Conservation (phyloP, 2,888 invertebrate genomes). For the Erpobdella octoculata region DNA sequence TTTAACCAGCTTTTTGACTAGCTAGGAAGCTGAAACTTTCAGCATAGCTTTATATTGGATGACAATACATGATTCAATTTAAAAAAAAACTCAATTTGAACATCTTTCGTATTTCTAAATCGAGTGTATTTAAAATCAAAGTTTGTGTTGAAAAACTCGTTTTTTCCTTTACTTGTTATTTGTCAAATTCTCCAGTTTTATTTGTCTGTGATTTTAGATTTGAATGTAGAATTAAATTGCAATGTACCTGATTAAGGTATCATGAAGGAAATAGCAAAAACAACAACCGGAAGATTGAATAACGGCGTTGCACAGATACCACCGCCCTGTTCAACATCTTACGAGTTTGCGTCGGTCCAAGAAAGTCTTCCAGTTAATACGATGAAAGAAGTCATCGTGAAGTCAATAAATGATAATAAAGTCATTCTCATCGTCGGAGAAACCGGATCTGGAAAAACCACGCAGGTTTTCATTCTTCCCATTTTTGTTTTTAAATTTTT, state of each 20-base stretch:
- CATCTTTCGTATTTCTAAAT: too few species aligned
- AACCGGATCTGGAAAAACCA: constrained; percentile 89
- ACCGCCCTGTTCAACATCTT: constrained; percentile 51
- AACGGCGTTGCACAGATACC: constrained; percentile 65
- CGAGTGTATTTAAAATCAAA: too few species aligned
- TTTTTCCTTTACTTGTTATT: too few species aligned
- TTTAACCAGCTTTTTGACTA: not conserved
- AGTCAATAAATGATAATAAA: constrained; percentile 62
- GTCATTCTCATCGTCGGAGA: constrained; percentile 62
- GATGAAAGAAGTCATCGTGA: constrained; percentile 62
- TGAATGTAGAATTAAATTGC: not conserved
- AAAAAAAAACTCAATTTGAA: too few species aligned
- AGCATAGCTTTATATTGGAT: too few species aligned
- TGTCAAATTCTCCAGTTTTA: not conserved
- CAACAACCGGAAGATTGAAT: constrained; percentile 62
- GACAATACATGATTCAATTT: too few species aligned
- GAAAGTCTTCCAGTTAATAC: constrained; percentile 66
- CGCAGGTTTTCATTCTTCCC: too few species aligned
- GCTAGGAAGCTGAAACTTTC: too few species aligned
- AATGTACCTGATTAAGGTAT: constrained; percentile 36
- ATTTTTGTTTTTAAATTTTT: not conserved
- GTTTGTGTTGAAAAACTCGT: too few species aligned
- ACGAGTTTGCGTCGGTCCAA: constrained; percentile 48
- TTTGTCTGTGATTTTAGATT: not conserved
- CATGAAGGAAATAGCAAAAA: constrained; percentile 49